These are phyloP conservation scores for Drosophila willistoni DNA, from an alignment of 1,140 invertebrate genomes.

Conservation along the genomic window DNA sequence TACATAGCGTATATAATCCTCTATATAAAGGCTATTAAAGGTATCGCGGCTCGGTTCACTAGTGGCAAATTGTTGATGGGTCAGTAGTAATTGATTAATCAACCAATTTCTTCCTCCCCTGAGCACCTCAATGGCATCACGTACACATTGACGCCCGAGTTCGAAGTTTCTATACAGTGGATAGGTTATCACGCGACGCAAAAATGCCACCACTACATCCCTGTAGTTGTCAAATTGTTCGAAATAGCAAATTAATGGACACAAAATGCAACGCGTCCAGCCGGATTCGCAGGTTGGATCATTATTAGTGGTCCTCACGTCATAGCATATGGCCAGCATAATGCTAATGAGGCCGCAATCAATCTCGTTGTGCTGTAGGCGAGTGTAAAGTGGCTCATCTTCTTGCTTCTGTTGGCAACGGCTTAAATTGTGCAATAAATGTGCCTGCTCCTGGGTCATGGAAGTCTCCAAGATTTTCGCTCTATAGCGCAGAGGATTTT, in stretches of 20 bases:
- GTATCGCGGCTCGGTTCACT: constrained; percentile 60
- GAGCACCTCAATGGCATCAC: constrained; percentile 74
- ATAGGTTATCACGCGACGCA: constrained; percentile 74
- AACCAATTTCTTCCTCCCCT: constrained; percentile 68
- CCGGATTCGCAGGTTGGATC: constrained; percentile 76
- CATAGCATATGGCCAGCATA: constrained; percentile 77
- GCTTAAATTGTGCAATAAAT: constrained; percentile 67
- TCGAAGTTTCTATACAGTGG: constrained; percentile 77
- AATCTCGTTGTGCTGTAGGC: constrained; percentile 54
- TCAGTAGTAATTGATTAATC: constrained; percentile 72
- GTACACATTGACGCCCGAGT: constrained; percentile 62
- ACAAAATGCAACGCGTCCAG: constrained; percentile 77
- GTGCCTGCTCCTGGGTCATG: constrained; percentile 71
- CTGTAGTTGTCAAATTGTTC: constrained; percentile 73
- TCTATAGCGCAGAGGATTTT: constrained; percentile 71
- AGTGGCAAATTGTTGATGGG: constrained; percentile 60
- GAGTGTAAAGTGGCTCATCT: constrained; percentile 27
- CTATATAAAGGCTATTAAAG: constrained; percentile 69
- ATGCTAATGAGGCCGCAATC: constrained; percentile 77
- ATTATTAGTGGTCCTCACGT: constrained; percentile 73
- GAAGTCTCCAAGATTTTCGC: constrained; percentile 68
- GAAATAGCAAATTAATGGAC: constrained; percentile 69
- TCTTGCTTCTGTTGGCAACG: constrained; percentile 18
- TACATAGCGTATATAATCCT: constrained; percentile 75
- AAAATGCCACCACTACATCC: constrained; percentile 68